phyloP scores from a whole-genome alignment of 2,797 vertebrate species.

The Leontocebus nigricollis region DNA sequence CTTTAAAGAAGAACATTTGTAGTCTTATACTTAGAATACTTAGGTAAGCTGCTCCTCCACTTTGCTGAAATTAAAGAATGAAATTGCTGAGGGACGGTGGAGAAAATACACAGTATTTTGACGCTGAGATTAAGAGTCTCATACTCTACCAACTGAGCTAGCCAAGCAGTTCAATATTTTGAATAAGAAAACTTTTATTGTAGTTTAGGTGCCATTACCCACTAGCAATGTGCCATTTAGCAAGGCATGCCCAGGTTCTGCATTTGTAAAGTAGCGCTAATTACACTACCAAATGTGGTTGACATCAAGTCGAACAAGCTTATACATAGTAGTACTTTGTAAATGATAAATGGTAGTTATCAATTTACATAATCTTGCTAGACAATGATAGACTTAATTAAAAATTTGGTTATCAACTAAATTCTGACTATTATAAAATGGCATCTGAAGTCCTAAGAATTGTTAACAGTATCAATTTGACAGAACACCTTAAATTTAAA shows the following conservation, averaged over 20 bases:
- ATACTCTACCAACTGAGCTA: neutral
- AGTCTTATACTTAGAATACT: neutral
- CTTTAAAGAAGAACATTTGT: neutral
- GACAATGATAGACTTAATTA: neutral
- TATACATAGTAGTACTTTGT: neutral
- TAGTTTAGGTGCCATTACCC: neutral
- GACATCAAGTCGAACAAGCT: neutral
- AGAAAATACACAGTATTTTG: neutral
- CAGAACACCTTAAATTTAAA: conserved; percentile 25
- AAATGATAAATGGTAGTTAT: conserved; percentile 9
- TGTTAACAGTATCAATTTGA: neutral
- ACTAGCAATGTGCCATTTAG: neutral
- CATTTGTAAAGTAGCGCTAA: neutral
- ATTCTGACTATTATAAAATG: neutral
- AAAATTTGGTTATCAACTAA: conserved; percentile 36
- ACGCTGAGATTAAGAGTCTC: neutral
- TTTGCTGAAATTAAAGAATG: neutral
- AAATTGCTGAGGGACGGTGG: neutral
- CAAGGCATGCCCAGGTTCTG: neutral
- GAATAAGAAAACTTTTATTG: neutral
- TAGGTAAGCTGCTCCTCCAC: neutral
- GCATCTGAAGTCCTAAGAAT: neutral
- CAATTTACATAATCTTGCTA: conserved; percentile 16
- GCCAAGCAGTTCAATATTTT: neutral
- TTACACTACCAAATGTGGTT: neutral